Evolutionary conservation across 2,888 invertebrate species (phyloP).

Genomic region (Norana najaformis): DNA sequence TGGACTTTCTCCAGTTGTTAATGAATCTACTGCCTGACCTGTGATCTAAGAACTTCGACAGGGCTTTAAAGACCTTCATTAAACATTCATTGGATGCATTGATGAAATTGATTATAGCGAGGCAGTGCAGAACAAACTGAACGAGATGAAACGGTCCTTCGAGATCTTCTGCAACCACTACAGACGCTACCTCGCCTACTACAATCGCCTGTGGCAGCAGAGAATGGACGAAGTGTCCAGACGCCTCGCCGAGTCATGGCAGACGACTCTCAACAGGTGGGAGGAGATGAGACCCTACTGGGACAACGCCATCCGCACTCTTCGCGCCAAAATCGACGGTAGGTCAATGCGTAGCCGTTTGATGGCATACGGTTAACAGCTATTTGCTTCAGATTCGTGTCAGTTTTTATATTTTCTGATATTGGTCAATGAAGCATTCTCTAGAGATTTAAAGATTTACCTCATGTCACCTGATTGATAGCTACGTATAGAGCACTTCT

Average conservation of each 20-base stretch:
- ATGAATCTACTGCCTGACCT: too few relatives aligned
- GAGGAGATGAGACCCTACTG: not conserved
- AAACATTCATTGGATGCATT: too few relatives aligned
- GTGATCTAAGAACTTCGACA: too few relatives aligned
- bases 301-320: not conserved
- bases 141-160: not conserved
- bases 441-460: too few relatives aligned
- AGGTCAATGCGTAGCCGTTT: not conserved
- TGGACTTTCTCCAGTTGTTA: too few relatives aligned
- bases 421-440: too few relatives aligned
- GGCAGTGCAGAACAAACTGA: not conserved
- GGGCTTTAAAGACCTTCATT: too few relatives aligned
- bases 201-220: constrained; percentile 14
- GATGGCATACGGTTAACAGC: not conserved
- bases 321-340: not conserved
- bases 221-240: constrained; percentile 5
- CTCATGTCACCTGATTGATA: too few relatives aligned
- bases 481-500: not conserved
- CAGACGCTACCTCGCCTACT: not conserved
- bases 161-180: not conserved
- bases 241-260: not conserved
- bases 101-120: too few relatives aligned
- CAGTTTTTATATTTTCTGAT: too few relatives aligned
- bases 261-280: not conserved
- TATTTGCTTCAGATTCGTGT: not conserved